These are phyloP conservation scores for Bombycilla garrulus DNA, from an alignment of 2,113 vertebrate genomes.

Conservation along the genomic window DNA sequence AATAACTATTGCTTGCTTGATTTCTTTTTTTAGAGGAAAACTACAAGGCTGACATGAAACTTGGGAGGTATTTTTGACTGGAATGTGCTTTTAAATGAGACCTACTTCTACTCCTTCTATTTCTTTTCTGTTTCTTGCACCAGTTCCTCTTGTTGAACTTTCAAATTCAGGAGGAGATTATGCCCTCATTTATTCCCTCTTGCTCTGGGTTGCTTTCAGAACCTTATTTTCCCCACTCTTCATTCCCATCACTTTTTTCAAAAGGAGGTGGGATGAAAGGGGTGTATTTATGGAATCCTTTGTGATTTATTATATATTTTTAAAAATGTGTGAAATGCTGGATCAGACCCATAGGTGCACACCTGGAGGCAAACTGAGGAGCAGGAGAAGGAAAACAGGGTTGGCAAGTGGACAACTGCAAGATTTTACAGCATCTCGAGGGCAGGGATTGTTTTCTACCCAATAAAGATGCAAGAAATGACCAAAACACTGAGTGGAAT, in stretches of 20 bases:
- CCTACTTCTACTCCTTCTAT: background rate
- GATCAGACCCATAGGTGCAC: background rate
- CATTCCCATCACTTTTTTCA: background rate
- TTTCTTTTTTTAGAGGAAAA: constrained; percentile 31
- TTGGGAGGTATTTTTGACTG: constrained; percentile 25
- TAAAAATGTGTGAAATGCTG: background rate
- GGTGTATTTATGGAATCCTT: background rate
- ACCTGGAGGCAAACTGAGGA: background rate
- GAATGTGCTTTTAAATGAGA: constrained; percentile 37
- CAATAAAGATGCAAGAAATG: background rate
- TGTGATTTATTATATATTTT: background rate
- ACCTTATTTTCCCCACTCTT: background rate
- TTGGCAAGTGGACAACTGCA: background rate
- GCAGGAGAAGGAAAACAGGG: background rate
- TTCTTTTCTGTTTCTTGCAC: background rate
- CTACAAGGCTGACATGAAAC: background rate
- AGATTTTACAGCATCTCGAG: background rate
- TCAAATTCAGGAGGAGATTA: background rate
- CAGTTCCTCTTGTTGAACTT: background rate
- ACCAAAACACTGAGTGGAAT: background rate
- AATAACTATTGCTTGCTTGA: background rate
- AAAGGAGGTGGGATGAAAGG: background rate
- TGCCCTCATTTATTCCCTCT: background rate
- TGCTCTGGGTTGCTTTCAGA: background rate
- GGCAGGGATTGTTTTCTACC: background rate